These are phyloP conservation scores for Diorhabda carinulata DNA, from an alignment of 1,140 invertebrate genomes.

Conservation along the genomic window DNA sequence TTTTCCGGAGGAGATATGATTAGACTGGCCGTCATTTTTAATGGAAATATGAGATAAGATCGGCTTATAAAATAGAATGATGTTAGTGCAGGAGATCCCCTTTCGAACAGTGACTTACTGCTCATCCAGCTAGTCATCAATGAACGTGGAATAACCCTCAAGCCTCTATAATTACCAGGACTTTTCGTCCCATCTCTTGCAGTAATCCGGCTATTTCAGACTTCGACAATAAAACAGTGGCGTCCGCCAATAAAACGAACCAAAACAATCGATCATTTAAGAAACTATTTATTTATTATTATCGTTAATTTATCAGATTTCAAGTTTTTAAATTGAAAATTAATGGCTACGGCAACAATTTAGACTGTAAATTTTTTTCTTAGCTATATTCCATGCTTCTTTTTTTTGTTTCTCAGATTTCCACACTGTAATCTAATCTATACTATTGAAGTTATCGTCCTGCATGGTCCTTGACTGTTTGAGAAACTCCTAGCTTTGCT, in stretches of 20 bases:
- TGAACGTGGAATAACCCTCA: slow-evolving; percentile 42
- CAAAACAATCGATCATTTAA: too few relatives aligned
- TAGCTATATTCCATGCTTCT: too few relatives aligned
- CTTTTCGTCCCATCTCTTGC: slow-evolving; percentile 32
- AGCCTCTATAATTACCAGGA: slow-evolving; percentile 44
- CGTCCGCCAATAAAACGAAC: background rate
- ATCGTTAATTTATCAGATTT: too few relatives aligned
- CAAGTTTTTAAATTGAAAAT: too few relatives aligned
- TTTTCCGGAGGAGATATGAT: slow-evolving; percentile 8
- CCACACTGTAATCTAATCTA: too few relatives aligned
- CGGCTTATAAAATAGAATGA: slow-evolving; percentile 34
- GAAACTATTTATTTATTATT: too few relatives aligned
- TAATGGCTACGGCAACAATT: too few relatives aligned
- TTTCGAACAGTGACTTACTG: slow-evolving; percentile 24
- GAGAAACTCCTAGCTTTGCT: too few relatives aligned
- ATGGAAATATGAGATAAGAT: slow-evolving; percentile 40
- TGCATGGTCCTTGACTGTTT: too few relatives aligned
- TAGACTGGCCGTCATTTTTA: slow-evolving; percentile 28
- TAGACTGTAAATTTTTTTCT: too few relatives aligned
- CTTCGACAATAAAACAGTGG: slow-evolving; percentile 19
- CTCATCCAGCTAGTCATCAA: slow-evolving; percentile 36
- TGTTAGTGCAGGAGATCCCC: slow-evolving; percentile 18
- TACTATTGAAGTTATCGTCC: too few relatives aligned
- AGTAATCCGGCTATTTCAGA: slow-evolving; percentile 41
- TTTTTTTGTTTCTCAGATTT: too few relatives aligned